phyloP scores from a whole-genome alignment of 2,888 invertebrate genomes.

The Nesidiocoris tenuis region DNA sequence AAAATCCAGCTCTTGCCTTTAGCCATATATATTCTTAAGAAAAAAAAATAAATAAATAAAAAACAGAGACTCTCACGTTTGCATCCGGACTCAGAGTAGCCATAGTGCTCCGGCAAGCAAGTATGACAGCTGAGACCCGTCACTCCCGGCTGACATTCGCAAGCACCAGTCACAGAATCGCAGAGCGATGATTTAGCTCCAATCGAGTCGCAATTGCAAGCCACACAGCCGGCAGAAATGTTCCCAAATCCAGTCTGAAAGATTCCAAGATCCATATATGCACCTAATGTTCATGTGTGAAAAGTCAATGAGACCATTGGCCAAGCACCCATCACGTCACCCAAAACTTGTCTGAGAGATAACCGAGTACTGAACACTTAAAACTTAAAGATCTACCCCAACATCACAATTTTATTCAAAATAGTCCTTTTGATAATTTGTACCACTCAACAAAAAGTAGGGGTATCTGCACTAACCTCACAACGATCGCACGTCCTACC shows the following conservation, averaged over 20 bases:
- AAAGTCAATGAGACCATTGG: too few species aligned
- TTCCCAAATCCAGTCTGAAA: slow-evolving; percentile 67
- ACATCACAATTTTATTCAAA: too few species aligned
- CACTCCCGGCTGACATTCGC: slow-evolving; percentile 83
- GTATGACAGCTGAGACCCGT: slow-evolving; percentile 65
- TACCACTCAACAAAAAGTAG: neutral
- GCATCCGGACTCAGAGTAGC: slow-evolving; percentile 66
- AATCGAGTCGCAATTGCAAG: slow-evolving; percentile 72
- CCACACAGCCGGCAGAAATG: slow-evolving; percentile 73
- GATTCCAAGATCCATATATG: too few species aligned
- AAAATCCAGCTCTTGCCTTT: too few species aligned
- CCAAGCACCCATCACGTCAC: too few species aligned
- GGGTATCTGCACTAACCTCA: slow-evolving; percentile 54
- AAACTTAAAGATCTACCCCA: too few species aligned
- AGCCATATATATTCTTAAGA: too few species aligned
- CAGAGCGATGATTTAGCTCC: slow-evolving; percentile 71
- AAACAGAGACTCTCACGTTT: too few species aligned
- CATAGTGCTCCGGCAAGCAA: slow-evolving; percentile 66
- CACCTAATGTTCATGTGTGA: too few species aligned
- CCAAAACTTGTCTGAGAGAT: too few species aligned
- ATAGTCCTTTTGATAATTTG: too few species aligned
- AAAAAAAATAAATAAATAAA: slow-evolving; percentile 1
- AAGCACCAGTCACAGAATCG: slow-evolving; percentile 76
- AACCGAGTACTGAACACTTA: neutral
- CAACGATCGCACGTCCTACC: slow-evolving; percentile 73